Evolutionary conservation across 1,140 invertebrate species (phyloP).

Genomic region (Drosophila insularis): DNA sequence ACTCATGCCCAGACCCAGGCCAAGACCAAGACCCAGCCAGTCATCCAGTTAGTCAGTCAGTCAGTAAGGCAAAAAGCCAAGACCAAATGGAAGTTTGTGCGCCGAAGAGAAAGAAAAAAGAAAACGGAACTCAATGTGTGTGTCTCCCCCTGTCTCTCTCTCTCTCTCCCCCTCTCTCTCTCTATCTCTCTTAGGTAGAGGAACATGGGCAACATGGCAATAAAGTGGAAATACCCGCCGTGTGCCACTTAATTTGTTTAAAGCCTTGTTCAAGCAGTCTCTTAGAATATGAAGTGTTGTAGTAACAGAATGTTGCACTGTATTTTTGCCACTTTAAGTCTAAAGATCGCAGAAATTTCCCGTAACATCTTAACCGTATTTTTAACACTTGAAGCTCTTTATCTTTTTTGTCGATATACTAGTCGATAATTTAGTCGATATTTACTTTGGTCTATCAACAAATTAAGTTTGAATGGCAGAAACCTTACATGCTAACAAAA

Average conservation of each 20-base stretch:
- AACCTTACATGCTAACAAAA: too few species aligned
- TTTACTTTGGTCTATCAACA: too few species aligned
- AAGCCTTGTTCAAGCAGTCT: conserved; percentile 51
- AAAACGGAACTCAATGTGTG: background rate
- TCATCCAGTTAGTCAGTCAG: conserved; percentile 40
- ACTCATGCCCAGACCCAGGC: conserved; percentile 5
- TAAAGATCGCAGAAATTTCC: background rate
- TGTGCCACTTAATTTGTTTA: conserved; percentile 75
- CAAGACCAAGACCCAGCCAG: conserved; percentile 1
- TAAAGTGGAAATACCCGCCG: conserved; percentile 58
- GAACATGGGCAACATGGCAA: conserved; percentile 36
- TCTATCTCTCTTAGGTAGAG: background rate
- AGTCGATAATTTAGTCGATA: too few species aligned
- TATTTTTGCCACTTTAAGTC: background rate
- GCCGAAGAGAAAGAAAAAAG: background rate
- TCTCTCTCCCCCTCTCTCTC: background rate
- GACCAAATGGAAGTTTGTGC: conserved; percentile 24
- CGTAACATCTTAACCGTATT: too few species aligned
- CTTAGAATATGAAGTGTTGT: conserved; percentile 3
- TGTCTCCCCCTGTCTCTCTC: background rate
- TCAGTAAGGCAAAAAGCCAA: conserved; percentile 35
- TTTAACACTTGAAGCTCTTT: too few species aligned
- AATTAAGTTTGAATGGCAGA: too few species aligned
- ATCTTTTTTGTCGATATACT: too few species aligned
- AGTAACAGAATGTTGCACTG: background rate